Percentiles rank a stretch among this genome's conserved stretches.
Evolutionary conservation across 2,888 invertebrate species (phyloP).

Genomic region (Carcina quercana): DNA sequence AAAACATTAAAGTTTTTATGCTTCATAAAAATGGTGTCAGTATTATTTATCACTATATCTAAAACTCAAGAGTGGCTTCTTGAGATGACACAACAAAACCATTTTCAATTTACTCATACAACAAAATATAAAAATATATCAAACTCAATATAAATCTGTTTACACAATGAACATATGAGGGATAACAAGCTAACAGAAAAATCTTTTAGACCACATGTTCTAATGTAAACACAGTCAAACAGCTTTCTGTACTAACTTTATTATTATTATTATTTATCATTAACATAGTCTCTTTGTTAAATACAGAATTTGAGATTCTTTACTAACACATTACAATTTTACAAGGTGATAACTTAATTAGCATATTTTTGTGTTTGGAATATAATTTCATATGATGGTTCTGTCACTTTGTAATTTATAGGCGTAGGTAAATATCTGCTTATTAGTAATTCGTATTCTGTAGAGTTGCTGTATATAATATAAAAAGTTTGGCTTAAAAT

Average conservation of each 20-base stretch:
- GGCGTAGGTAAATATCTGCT: too few relatives aligned
- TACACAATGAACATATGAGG: conserved; percentile 40
- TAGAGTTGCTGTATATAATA: too few relatives aligned
- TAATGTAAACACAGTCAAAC: conserved; percentile 35
- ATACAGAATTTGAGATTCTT: conserved; percentile 26
- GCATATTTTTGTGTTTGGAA: conserved; percentile 4
- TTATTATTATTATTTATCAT: conserved; percentile 18
- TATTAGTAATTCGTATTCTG: too few relatives aligned
- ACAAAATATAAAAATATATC: too few relatives aligned
- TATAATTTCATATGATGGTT: too few relatives aligned
- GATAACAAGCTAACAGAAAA: conserved; percentile 26
- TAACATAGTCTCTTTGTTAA: conserved; percentile 28
- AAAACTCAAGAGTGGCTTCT: too few relatives aligned
- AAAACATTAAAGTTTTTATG: too few relatives aligned
- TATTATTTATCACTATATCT: too few relatives aligned
- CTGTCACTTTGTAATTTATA: too few relatives aligned
- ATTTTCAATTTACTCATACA: neutral
- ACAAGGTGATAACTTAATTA: conserved; percentile 20
- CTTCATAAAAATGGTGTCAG: too few relatives aligned
- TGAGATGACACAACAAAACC: too few relatives aligned
- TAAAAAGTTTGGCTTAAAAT: too few relatives aligned
- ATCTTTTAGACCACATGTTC: conserved; percentile 47
- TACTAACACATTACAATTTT: conserved; percentile 18
- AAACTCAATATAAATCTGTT: conserved; percentile 25
- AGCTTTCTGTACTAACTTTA: conserved; percentile 25